phyloP scores from a whole-genome alignment of 2,797 vertebrate genomes.

The Amblyopsis hoosieri region DNA sequence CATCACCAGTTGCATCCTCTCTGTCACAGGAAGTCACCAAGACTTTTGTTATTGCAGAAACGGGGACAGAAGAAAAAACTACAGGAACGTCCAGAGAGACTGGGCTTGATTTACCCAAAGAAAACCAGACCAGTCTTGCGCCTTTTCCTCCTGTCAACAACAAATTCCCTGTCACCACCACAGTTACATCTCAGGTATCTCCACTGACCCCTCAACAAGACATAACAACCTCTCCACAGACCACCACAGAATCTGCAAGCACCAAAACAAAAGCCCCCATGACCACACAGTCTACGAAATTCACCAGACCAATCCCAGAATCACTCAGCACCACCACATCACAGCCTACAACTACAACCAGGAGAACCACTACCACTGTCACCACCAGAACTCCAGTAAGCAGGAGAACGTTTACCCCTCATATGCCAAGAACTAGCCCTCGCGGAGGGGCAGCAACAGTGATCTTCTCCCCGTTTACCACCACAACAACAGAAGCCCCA shows the following conservation, averaged over 20 bases:
- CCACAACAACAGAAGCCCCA: constrained; percentile 81
- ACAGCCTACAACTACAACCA: constrained; percentile 65
- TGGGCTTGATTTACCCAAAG: constrained; percentile 68
- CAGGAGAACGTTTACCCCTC: constrained; percentile 76
- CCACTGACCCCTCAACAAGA: constrained; percentile 67
- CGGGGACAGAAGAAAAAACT: constrained; percentile 74
- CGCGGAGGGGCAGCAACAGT: constrained; percentile 65
- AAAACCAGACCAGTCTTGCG: constrained; percentile 72
- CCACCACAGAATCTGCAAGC: constrained; percentile 59
- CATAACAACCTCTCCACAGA: constrained; percentile 58
- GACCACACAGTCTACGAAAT: constrained; percentile 57
- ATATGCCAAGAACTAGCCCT: constrained; percentile 74
- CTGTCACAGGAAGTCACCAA: constrained; percentile 60
- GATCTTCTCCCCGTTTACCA: constrained; percentile 74
- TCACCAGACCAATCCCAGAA: constrained; percentile 56
- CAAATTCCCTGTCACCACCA: constrained; percentile 55
- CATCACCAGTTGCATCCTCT: constrained; percentile 16
- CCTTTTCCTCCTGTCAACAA: constrained; percentile 76
- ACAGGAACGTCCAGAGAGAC: constrained; percentile 76
- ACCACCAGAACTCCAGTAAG: constrained; percentile 79
- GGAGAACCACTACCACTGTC: constrained; percentile 74
- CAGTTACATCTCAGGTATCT: constrained; percentile 71
- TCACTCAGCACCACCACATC: constrained; percentile 66
- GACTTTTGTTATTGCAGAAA: constrained; percentile 85
- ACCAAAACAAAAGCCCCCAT: constrained; percentile 54